Conservation (phyloP, 2,888 invertebrate species). For the Autographa gamma region DNA sequence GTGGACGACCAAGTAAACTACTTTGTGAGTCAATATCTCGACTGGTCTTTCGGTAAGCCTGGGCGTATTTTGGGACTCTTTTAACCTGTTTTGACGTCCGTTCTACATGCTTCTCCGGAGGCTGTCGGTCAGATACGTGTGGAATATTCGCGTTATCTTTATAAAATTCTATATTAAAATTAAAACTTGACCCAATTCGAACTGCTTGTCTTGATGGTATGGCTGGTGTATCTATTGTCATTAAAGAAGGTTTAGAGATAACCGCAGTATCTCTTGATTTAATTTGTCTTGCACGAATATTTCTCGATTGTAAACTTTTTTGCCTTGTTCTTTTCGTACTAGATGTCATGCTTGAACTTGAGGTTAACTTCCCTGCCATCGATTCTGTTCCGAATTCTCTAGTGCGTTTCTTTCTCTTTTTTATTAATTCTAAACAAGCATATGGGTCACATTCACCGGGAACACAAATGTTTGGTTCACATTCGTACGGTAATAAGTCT, state of each 20-base stretch:
- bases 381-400: conserved; percentile 44
- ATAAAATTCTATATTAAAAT: conserved; percentile 66
- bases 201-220: conserved; percentile 56
- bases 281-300: conserved; percentile 19
- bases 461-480: conserved; percentile 63
- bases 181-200: conserved; percentile 62
- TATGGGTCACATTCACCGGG: conserved; percentile 66
- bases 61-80: not conserved
- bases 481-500: conserved; percentile 62
- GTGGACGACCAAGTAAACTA: not conserved
- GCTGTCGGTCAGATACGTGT: not conserved
- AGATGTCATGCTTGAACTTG: conserved; percentile 43
- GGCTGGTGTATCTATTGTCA: conserved; percentile 19
- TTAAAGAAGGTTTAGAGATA: conserved; percentile 25
- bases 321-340: conserved; percentile 28
- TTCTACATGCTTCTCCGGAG: not conserved
- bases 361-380: conserved; percentile 25
- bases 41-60: not conserved
- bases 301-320: conserved; percentile 37
- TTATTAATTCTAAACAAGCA: conserved; percentile 56
- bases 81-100: not conserved
- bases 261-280: conserved; percentile 21
- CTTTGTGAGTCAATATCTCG: not conserved
- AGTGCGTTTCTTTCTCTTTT: conserved; percentile 44
- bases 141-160: conserved; percentile 44